Base-by-base conservation (phyloP, 92 coral and sea anemone species). In the Micromussa lordhowensis region DNA sequence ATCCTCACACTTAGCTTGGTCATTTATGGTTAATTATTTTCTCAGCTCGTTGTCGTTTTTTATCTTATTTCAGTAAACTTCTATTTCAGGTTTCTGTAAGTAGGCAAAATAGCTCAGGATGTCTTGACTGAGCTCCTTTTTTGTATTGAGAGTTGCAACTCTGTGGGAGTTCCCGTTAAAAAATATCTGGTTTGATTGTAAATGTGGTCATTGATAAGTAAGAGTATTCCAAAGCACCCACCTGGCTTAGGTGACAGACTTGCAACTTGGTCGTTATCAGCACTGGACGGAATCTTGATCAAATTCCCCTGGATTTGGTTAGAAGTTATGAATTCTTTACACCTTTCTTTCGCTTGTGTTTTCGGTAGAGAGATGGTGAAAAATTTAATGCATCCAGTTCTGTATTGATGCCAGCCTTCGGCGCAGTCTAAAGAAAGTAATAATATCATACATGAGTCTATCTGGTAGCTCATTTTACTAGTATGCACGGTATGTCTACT, bases 321-420 rank as follows among this genome's bases (percentile, higher is more conserved):
- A 2, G 83, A 21, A 26, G 83, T 80, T 28, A 3, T 18, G 24
- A 32, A 73, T 6, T 11, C 26, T 7, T 17, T 2, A 58, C 83
- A 80, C 28, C 34, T 36, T n/a, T 3, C 0, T 0, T 59, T 35
- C 14, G 83, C 83, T 5, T 57, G 0, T 3, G 29, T 2, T 57
- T 55, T 32, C 29, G 49, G 18, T 21, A 55, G 61, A 58, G 44
- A 12, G 44, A 16, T 17, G 73, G 44, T 54, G 32, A 80, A 80
- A 21, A 58, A 57, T 35, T 34, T 54, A 7, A 80, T 54, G 71
- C 83, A 80, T 22, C 70, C 71, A 31, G 71, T 54, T 28, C 51
- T 80, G 71, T 30, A 80, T 32, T 12, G 36, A 58, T 57, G 49
- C 83, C 83, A 80, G 49, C 51, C 83, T 21, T 32, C 19, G 26